These are phyloP conservation scores for Lepidostoma basale DNA, from an alignment of 1,140 invertebrate species.

Conservation along the genomic window DNA sequence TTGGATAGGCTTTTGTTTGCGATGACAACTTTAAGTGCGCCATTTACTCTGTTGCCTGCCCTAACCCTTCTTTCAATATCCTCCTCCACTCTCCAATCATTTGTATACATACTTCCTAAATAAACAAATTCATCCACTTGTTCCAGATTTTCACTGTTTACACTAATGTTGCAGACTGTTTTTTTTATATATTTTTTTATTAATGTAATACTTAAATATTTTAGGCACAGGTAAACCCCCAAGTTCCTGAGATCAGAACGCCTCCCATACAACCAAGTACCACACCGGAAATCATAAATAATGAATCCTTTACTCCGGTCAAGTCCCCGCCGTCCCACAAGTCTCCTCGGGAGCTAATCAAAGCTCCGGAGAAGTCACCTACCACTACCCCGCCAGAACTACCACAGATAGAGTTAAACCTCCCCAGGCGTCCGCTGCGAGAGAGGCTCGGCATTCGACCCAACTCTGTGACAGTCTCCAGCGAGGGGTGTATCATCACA, in stretches of 20 bases:
- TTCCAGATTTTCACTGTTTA: too few relatives aligned
- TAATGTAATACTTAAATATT: too few relatives aligned
- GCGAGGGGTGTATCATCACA: neutral
- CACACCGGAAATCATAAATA: conserved; percentile 4
- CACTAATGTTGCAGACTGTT: too few relatives aligned
- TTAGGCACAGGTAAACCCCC: too few relatives aligned
- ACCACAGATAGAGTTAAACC: conserved; percentile 58
- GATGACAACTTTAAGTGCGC: too few relatives aligned
- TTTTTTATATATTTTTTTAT: too few relatives aligned
- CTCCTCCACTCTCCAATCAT: too few relatives aligned
- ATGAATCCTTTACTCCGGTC: conserved; percentile 45
- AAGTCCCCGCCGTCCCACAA: conserved; percentile 49
- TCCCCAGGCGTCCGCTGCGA: conserved; percentile 58
- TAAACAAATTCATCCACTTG: too few relatives aligned
- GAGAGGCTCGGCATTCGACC: conserved; percentile 52
- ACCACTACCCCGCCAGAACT: conserved; percentile 35
- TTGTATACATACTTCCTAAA: too few relatives aligned
- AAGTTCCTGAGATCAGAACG: neutral
- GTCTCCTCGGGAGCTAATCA: conserved; percentile 20
- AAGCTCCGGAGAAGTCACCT: conserved; percentile 12
- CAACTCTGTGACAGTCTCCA: neutral
- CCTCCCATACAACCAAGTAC: neutral
- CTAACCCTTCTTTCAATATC: too few relatives aligned
- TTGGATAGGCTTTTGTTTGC: too few relatives aligned
- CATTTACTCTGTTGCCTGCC: too few relatives aligned